Conservation (phyloP, 2,797 vertebrate genomes). For the Zenarchopterus dispar region DNA sequence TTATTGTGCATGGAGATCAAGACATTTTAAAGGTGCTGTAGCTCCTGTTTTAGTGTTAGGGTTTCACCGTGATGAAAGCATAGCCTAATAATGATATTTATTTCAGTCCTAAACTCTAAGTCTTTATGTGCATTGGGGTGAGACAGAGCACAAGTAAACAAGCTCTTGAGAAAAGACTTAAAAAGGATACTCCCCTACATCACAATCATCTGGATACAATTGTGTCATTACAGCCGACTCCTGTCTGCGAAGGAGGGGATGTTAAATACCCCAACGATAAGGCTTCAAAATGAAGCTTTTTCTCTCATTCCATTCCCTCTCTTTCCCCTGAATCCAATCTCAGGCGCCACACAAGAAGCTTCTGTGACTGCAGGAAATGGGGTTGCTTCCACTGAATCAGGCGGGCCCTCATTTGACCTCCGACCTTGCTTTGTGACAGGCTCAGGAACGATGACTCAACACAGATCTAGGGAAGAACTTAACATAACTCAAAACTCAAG, state of each 20-base stretch:
- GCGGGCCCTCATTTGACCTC: slow-evolving; percentile 59
- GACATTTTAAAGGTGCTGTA: too few species aligned
- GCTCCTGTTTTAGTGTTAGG: background rate
- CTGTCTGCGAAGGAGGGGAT: slow-evolving; percentile 61
- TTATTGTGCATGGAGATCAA: too few species aligned
- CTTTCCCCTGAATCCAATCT: slow-evolving; percentile 28
- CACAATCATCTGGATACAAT: slow-evolving; percentile 80
- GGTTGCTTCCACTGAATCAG: slow-evolving; percentile 25
- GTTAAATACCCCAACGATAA: slow-evolving; percentile 61
- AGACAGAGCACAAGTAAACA: slow-evolving; percentile 24
- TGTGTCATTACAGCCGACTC: slow-evolving; percentile 70
- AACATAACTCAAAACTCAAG: slow-evolving; percentile 57
- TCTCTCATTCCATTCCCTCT: slow-evolving; percentile 31
- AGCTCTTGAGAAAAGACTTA: slow-evolving; percentile 41
- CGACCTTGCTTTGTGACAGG: slow-evolving; percentile 53
- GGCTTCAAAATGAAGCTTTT: slow-evolving; percentile 48
- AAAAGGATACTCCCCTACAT: slow-evolving; percentile 37
- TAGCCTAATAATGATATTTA: slow-evolving; percentile 40
- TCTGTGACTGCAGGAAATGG: slow-evolving; percentile 48
- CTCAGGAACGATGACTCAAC: slow-evolving; percentile 60
- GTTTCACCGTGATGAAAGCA: slow-evolving; percentile 47
- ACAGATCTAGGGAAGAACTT: slow-evolving; percentile 60
- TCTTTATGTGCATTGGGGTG: slow-evolving; percentile 27
- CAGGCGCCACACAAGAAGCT: slow-evolving; percentile 73
- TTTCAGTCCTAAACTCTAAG: slow-evolving; percentile 36